Base-by-base conservation (phyloP, 2,797 vertebrate genomes). In the Halcyon leucocephala region DNA sequence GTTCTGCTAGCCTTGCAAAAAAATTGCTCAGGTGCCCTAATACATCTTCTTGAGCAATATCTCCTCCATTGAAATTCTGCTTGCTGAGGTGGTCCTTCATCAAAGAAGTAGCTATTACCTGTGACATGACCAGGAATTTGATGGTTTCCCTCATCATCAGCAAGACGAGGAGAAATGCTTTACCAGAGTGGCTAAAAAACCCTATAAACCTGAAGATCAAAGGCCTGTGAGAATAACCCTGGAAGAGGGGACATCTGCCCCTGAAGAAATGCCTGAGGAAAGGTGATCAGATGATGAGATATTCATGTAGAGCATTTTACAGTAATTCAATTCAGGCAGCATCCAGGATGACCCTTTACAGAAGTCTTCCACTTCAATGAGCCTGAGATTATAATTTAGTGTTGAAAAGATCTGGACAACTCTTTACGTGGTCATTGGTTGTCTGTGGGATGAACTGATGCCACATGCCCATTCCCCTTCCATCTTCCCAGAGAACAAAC, bases 31-130 rank as follows among this genome's bases (percentile, higher is more conserved):
- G 79, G 79, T 87, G 74, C 42, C 25, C 62, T 70, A 58, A 93
- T 95, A 80, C 44, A 85, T 95, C 93, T 96, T 95, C 82, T 49
- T 92, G 86, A 96, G 79, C 79, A 80, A 71, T 74, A 66, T 20
- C 46, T 87, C 33, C 74, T 58, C 76, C 35, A 28, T 64, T 52
- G 72, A 78, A 91, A 73, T 92, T 74, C 82, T 92, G 70, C 82
- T 90, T 62, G 62, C 82, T 58, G 91, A 95, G 82, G 80, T 66
- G 74, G 33, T 31, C 49, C 48, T 95, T 92, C 54, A 92, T 95
- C 91, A 92, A 62, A 85, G 73, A 64, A 85, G 67, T 7, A 82
- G 86, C 89, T 66, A 78, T 90, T 93, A 74, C 74, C 61, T 79
- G 61, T 92, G 89, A 90, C 58, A 67, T 4, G 8, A 54, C 42